A percentile compares a stretch with the other conserved stretches of the same genome.
Evolutionary conservation across 2,888 invertebrate species (phyloP).

Genomic region (Digitonthophagus gazella): DNA sequence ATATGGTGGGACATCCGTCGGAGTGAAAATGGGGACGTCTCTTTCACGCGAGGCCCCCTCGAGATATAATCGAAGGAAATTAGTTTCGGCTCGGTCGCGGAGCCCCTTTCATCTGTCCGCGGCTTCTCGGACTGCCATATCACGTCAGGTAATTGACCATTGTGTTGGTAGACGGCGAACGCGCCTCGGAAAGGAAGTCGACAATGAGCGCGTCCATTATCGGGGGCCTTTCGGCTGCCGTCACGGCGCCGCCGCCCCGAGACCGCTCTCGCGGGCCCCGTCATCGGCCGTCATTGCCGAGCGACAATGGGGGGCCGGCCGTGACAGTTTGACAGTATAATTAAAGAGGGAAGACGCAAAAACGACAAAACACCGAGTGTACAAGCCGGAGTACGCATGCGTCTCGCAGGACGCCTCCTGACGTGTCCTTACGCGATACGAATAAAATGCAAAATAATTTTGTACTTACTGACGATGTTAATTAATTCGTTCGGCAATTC

Average conservation of each 20-base stretch:
- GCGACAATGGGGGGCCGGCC: conserved; percentile 37
- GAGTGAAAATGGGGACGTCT: conserved; percentile 21
- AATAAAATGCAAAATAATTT: too few relatives aligned
- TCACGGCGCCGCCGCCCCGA: conserved; percentile 41
- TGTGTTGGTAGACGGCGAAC: conserved; percentile 42
- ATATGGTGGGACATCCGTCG: background rate
- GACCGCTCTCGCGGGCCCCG: too few relatives aligned
- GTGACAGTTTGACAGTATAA: conserved; percentile 49
- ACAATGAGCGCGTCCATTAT: conserved; percentile 49
- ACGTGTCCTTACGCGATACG: too few relatives aligned
- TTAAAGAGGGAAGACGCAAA: conserved; percentile 41
- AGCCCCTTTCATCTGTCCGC: conserved; percentile 35
- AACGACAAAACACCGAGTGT: conserved; percentile 41
- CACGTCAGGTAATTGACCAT: conserved; percentile 50
- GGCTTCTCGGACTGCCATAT: conserved; percentile 42
- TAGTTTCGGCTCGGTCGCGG: conserved; percentile 36
- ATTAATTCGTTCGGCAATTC: too few relatives aligned
- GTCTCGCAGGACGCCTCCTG: too few relatives aligned
- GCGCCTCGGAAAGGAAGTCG: conserved; percentile 44
- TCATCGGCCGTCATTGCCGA: conserved; percentile 44
- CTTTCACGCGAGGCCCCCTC: conserved; percentile 34
- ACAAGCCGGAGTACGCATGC: too few relatives aligned
- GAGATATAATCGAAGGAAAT: conserved; percentile 41
- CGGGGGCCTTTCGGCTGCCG: conserved; percentile 46
- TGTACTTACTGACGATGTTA: too few relatives aligned